phyloP scores from a whole-genome alignment of 2,797 vertebrate genomes.

The Bufotes viridis region DNA sequence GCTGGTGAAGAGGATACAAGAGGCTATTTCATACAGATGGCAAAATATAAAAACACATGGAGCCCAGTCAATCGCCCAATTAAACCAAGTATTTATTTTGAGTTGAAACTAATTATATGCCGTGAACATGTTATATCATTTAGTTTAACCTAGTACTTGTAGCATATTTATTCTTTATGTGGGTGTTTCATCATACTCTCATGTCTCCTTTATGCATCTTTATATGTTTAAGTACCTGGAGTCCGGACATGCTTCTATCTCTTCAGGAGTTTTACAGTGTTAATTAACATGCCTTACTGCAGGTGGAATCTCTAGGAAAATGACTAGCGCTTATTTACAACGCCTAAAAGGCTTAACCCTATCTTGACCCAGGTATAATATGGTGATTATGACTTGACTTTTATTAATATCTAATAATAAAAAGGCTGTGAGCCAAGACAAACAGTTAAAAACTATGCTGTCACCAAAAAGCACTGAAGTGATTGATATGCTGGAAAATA shows the following conservation, averaged over 20 bases:
- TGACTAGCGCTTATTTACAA: no score
- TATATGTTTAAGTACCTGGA: not conserved
- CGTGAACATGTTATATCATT: not conserved
- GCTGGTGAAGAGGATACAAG: slow-evolving; percentile 1
- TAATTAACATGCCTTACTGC: not conserved
- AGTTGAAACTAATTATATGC: not conserved
- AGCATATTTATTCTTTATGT: not conserved
- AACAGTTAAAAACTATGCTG: no score
- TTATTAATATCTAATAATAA: no score
- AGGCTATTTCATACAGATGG: slow-evolving; percentile 29
- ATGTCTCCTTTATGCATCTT: not conserved
- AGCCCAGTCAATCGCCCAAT: slow-evolving; percentile 9
- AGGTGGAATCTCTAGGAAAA: not conserved
- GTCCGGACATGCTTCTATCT: not conserved
- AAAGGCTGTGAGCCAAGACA: no score
- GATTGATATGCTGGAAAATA: no score
- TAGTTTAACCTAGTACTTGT: not conserved
- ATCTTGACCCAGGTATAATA: no score
- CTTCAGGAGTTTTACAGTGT: not conserved
- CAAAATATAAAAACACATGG: slow-evolving; percentile 13
- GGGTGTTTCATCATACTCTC: not conserved
- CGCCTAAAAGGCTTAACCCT: no score
- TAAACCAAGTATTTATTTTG: slow-evolving; percentile 5
- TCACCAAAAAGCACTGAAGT: no score
- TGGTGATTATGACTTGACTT: no score